Evolutionary conservation across 1,140 invertebrate genomes (phyloP).

Genomic region (Drosophila funebris): DNA sequence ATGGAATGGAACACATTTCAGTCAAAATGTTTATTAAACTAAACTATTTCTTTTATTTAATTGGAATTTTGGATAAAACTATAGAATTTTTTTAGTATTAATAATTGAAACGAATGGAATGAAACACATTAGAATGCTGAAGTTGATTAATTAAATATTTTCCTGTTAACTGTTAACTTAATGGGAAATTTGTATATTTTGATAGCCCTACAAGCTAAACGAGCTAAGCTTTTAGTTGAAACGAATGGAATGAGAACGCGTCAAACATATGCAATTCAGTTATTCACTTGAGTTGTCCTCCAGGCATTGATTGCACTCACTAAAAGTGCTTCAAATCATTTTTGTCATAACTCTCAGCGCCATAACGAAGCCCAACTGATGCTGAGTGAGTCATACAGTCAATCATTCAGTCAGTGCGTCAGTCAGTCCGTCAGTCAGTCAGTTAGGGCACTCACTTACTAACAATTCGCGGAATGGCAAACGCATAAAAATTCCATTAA

Average conservation of each 20-base stretch:
- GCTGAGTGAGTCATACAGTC: conserved; percentile 1
- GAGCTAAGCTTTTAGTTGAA: background rate
- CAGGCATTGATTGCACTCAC: conserved; percentile 2
- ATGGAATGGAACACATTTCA: background rate
- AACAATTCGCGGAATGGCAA: conserved; percentile 24
- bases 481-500: conserved; percentile 58
- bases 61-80: too few species aligned
- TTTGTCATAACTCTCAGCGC: conserved; percentile 20
- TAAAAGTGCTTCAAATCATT: conserved; percentile 7
- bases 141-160: too few species aligned
- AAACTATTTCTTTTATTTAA: too few species aligned
- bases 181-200: too few species aligned
- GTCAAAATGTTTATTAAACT: too few species aligned
- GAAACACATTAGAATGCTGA: too few species aligned
- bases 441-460: conserved; percentile 5
- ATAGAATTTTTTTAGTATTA: too few species aligned
- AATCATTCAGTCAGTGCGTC: background rate
- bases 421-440: conserved; percentile 5
- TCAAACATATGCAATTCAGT: background rate
- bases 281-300: background rate
- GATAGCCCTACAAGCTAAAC: background rate
- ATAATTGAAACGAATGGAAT: too few species aligned
- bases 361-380: conserved; percentile 21
- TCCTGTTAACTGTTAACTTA: too few species aligned
- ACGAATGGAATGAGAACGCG: background rate